Percentiles rank a stretch among this genome's conserved stretches.
phyloP scores from a whole-genome alignment of 1,140 invertebrate genomes.

The Ditylenchus dipsaci region DNA sequence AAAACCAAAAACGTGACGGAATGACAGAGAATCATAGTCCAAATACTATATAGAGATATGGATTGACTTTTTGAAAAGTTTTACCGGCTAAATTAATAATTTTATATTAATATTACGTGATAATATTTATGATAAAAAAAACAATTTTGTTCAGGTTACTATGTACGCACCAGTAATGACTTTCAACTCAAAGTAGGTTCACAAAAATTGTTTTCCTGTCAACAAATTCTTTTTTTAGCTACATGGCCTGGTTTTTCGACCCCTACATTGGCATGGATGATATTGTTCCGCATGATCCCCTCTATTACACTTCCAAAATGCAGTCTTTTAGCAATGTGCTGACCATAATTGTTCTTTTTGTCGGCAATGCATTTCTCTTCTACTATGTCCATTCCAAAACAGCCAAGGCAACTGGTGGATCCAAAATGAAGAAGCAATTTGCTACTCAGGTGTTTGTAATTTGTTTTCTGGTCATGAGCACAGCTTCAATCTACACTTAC shows the following conservation, averaged over 20 bases:
- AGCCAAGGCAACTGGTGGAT: not conserved
- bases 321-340: not conserved
- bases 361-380: not conserved
- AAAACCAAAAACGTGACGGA: too few species aligned
- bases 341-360: not conserved
- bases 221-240: not conserved
- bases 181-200: too few species aligned
- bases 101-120: too few species aligned
- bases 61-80: too few species aligned
- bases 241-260: conserved; percentile 8
- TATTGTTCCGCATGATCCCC: not conserved
- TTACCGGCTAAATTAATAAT: too few species aligned
- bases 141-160: too few species aligned
- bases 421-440: not conserved
- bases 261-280: conserved; percentile 6
- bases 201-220: too few species aligned
- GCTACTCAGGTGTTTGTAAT: not conserved
- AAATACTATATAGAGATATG: too few species aligned
- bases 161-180: too few species aligned
- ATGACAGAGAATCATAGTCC: too few species aligned
- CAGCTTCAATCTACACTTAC: not conserved
- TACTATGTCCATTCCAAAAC: not conserved
- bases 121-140: too few species aligned
- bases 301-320: not conserved
- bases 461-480: not conserved